Base-by-base conservation (phyloP, 2,888 invertebrate genomes). In the Synergus japonicus region DNA sequence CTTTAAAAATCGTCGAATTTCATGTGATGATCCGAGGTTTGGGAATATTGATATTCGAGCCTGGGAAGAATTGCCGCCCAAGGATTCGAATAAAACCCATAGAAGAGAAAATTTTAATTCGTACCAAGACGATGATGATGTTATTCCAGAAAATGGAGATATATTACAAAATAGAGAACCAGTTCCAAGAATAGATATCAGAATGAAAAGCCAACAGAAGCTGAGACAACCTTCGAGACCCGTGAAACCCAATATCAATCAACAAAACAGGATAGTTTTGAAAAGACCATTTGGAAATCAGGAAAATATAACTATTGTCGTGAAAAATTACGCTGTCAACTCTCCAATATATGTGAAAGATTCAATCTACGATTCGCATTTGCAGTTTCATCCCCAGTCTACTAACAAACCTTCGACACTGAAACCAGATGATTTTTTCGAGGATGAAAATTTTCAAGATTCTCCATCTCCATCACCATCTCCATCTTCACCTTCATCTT, bases 31-130 rank as follows among this genome's bases (percentile, higher is more conserved):
- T 85, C 92, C 93, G 73, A 81, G 88, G 0, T 88, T 94, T 1
- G 91, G 94, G 0, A 93, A 93, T 87, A 94, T 96, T 83, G 94
- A 95, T 89, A 90, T 96, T 73, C 93, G 93, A 0, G 93, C 94
- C 0, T 96, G 96, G 96, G 91, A 92, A 9, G 95, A 95, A 91
- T 89, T 91, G 90, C 84, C 89, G 90, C 77, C 80, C 0, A 63
- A 79, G 29, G 12, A 41, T 69, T 13, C 43, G 78, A 80, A 67
- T 13, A 49, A 9, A 78, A 22, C 22, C 4, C 4, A 9, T 29
- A 12, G 2, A 18, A 63, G 9, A 76, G 12, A 78, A 18, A 65
- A 67, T 78, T 67, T 65, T 12, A 37, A 46, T 43, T 46, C 76
- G 22, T 12, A n/a, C 18, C 15, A 76, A 58, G 49, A 77, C 18